phyloP scores from a whole-genome alignment of 2,797 vertebrate species.

The Tenualosa ilisha region DNA sequence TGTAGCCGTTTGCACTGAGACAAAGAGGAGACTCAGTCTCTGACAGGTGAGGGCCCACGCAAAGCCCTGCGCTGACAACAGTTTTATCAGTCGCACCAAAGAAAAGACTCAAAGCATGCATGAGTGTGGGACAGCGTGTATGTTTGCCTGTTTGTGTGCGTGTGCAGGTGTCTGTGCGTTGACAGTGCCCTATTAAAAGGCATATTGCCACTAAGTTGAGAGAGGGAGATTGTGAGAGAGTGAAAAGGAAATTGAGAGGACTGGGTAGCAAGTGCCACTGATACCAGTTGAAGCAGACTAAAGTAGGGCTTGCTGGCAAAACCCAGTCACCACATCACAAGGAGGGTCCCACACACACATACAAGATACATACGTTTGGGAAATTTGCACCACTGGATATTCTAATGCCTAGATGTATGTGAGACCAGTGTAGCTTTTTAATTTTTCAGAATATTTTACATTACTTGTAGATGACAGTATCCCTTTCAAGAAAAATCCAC shows the following conservation, averaged over 20 bases:
- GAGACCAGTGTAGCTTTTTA: neutral
- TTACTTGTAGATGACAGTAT: neutral
- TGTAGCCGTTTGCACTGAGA: slow-evolving; percentile 70
- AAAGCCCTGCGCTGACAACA: slow-evolving; percentile 64
- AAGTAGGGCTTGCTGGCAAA: neutral
- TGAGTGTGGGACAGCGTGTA: slow-evolving; percentile 30
- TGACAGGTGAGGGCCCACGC: slow-evolving; percentile 62
- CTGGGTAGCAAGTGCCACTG: slow-evolving; percentile 6
- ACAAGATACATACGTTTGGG: neutral
- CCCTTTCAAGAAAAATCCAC: neutral
- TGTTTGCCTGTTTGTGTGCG: slow-evolving; percentile 38
- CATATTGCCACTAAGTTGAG: slow-evolving; percentile 19
- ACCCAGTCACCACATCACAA: neutral
- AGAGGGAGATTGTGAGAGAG: slow-evolving; percentile 21
- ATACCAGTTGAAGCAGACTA: neutral
- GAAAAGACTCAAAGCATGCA: slow-evolving; percentile 39
- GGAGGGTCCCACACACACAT: neutral
- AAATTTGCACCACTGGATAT: neutral
- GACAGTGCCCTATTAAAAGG: slow-evolving; percentile 24
- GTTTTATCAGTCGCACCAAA: slow-evolving; percentile 62
- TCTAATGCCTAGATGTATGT: neutral
- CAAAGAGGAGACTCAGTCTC: slow-evolving; percentile 32
- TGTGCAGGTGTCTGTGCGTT: slow-evolving; percentile 30
- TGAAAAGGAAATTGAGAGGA: slow-evolving; percentile 18
- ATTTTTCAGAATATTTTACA: neutral